These are phyloP conservation scores for Chironomus tepperi DNA, from an alignment of 1,140 invertebrate species.

Conservation along the genomic window DNA sequence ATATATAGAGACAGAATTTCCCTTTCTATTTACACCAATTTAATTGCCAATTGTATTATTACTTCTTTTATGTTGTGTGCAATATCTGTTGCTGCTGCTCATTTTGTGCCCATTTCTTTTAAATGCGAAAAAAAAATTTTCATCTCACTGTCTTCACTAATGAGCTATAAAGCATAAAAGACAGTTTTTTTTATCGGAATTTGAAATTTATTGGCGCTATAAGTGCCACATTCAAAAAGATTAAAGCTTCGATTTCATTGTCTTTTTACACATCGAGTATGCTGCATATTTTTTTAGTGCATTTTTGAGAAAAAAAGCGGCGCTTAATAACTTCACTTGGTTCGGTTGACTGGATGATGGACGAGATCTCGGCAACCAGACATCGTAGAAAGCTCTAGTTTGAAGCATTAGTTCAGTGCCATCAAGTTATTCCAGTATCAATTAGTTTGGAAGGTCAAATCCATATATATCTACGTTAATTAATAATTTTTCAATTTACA, in stretches of 20 bases:
- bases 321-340: too few species aligned
- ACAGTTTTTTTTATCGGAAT: neutral
- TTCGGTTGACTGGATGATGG: too few species aligned
- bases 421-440: too few species aligned
- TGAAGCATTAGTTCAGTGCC: too few species aligned
- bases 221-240: neutral
- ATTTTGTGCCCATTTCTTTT: neutral
- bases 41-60: neutral
- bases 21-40: neutral
- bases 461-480: too few species aligned
- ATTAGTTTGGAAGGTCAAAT: too few species aligned
- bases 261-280: neutral
- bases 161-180: neutral
- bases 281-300: neutral
- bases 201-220: neutral
- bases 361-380: too few species aligned
- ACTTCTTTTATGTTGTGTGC: neutral
- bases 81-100: neutral
- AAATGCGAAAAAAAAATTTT: too few species aligned
- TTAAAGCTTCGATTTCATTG: conserved; percentile 2
- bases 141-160: neutral
- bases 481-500: too few species aligned
- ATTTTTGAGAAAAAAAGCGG: too few species aligned
- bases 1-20: neutral
- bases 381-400: too few species aligned